Evolutionary conservation across 1,140 invertebrate genomes (phyloP).

Genomic region (Calephelis virginiensis): DNA sequence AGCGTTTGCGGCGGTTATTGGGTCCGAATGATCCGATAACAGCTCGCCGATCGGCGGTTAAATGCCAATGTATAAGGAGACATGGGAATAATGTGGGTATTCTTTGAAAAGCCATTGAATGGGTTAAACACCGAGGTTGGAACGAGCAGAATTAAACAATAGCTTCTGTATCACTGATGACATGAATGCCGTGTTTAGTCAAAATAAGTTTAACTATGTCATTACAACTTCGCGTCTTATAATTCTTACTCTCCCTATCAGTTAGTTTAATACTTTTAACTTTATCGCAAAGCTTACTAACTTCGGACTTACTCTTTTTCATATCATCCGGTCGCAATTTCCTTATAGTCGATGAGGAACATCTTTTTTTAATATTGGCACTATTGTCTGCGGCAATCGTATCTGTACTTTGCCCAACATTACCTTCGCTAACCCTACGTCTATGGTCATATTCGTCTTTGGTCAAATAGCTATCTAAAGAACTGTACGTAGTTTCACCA

Average conservation of each 20-base stretch:
- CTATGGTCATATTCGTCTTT: slow-evolving; percentile 59
- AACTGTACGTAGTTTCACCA: slow-evolving; percentile 42
- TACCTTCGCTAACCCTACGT: slow-evolving; percentile 60
- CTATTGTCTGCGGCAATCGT: slow-evolving; percentile 6
- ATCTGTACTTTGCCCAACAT: slow-evolving; percentile 37
- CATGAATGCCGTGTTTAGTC: slow-evolving; percentile 86
- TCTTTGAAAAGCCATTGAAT: no score
- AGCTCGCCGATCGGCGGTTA: no score
- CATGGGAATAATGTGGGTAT: no score
- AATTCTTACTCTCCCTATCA: slow-evolving; percentile 53
- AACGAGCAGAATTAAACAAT: slow-evolving; percentile 77
- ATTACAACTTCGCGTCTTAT: slow-evolving; percentile 79
- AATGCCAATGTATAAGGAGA: no score
- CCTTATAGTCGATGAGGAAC: slow-evolving; percentile 57
- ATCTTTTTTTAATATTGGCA: slow-evolving; percentile 50
- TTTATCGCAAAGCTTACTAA: slow-evolving; percentile 66
- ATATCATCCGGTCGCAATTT: slow-evolving; percentile 59
- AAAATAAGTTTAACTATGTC: slow-evolving; percentile 85
- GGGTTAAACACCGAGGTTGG: no score
- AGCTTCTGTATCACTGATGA: slow-evolving; percentile 86
- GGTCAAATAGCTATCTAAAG: slow-evolving; percentile 56
- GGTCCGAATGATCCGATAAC: no score
- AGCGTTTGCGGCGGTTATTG: no score
- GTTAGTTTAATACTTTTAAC: slow-evolving; percentile 64
- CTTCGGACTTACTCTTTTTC: slow-evolving; percentile 65